Base-by-base conservation (phyloP, 2,113 vertebrate genomes). In the Microtus montanus region DNA sequence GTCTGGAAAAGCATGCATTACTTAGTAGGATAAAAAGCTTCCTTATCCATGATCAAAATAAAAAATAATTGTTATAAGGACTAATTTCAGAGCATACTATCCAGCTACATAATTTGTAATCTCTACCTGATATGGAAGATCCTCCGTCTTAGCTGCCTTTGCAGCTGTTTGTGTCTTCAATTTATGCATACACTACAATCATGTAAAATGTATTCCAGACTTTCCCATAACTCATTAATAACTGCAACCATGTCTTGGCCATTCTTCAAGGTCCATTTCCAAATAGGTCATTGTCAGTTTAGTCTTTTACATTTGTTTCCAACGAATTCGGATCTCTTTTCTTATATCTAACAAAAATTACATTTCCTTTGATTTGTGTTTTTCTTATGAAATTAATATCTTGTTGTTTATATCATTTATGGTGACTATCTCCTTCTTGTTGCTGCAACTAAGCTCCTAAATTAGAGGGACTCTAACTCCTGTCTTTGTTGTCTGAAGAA, bases 351-450 rank as follows among this genome's bases (percentile, higher is more conserved):
- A 30, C 38, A 82, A 77, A 78, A 28, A 66, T 33, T 85, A 52
- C 64, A 14, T 13, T 88, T 73, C 70, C 84, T 26, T 80, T 52
- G n/a, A 15, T 79, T 83, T 64, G 28, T 61, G 5, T 3, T 30
- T 96, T 95, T 74, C 71, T 79, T 75, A 8, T 47, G 38, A 49
- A n/a, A 87, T 78, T 79, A 91, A 52, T 87, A 87, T 87, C 86
- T 54, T 95, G 20, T 58, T 80, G 19, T 41, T 93, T 84, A 52
- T 19, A 85, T 4, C 66, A 77, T 93, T 61, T n/a, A 63, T 58
- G 74, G 83, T 70, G 49, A 10, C 44, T 80, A 2, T 63, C 44
- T 89, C 83, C 8, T 54, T 89, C 38, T 47, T 75, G 19, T 17
- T 66, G 5, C 35, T 78, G 26, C 20, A n/a, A 44, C 49, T 94